Evolutionary conservation across 2,113 vertebrate species (phyloP).

Genomic region (Lagopus leucura): DNA sequence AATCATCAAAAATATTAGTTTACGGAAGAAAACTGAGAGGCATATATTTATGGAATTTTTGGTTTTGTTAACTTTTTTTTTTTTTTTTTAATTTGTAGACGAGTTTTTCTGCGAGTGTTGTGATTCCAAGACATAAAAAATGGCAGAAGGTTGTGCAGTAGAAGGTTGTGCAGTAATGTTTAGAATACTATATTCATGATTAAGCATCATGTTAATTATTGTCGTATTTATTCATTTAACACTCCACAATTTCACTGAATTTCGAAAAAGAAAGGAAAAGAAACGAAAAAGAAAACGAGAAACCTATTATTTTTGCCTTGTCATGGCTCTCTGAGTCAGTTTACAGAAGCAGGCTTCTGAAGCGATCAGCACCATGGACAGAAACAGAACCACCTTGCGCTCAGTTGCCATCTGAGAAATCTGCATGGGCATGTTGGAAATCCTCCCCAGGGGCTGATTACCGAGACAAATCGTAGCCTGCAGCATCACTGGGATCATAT

Average conservation of each 20-base stretch:
- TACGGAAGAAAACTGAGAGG: neutral
- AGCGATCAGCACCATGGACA: constrained; percentile 67
- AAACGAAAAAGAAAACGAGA: too few species aligned
- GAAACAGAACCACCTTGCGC: accelerated
- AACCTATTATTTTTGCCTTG: neutral
- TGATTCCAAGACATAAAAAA: neutral
- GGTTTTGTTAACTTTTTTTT: neutral
- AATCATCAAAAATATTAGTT: neutral
- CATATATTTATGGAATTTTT: neutral
- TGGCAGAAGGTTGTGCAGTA: neutral
- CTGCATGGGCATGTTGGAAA: accelerated
- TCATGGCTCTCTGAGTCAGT: accelerated
- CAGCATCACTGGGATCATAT: neutral
- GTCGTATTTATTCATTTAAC: neutral
- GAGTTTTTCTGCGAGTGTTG: neutral
- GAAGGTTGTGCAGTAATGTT: neutral
- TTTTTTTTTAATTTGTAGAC: neutral
- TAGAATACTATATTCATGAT: neutral
- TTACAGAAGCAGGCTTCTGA: accelerated
- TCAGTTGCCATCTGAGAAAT: accelerated
- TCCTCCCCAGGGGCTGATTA: accelerated
- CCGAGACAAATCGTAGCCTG: neutral
- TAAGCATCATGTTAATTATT: accelerated
- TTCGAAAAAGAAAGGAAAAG: neutral
- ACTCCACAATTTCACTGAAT: accelerated